These are phyloP conservation scores for Dorcus parallelipipedus DNA, from an alignment of 2,888 invertebrate genomes.

Conservation along the genomic window DNA sequence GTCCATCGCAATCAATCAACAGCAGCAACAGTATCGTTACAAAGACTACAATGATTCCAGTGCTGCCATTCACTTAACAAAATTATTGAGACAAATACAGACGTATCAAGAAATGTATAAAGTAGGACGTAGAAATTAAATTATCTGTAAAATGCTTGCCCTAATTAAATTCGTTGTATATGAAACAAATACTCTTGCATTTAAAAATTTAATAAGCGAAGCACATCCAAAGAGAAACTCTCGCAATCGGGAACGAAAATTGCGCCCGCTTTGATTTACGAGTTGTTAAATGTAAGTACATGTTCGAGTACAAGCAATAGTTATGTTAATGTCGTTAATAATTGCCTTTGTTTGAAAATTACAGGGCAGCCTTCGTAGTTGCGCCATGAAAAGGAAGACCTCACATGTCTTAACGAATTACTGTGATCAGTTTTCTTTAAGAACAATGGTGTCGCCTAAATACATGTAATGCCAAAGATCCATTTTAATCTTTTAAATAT, in stretches of 20 bases:
- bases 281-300: constrained; percentile 22
- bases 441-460: constrained; percentile 20
- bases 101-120: constrained; percentile 37
- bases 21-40: constrained; percentile 16
- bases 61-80: constrained; percentile 44
- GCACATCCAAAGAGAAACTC: too few species aligned
- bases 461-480: too few species aligned
- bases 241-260: too few species aligned
- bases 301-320: constrained; percentile 20
- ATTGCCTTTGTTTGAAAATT: constrained; percentile 20
- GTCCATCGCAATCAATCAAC: constrained; percentile 25
- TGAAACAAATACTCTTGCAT: too few species aligned
- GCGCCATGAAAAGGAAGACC: constrained; percentile 20
- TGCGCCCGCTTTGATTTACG: constrained; percentile 18
- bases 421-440: constrained; percentile 13
- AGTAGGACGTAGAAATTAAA: constrained; percentile 19
- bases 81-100: constrained; percentile 46
- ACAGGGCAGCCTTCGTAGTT: constrained; percentile 20
- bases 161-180: too few species aligned
- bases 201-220: too few species aligned
- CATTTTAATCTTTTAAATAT: too few species aligned
- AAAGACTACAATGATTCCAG: constrained; percentile 37
- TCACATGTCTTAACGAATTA: constrained; percentile 16
- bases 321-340: constrained; percentile 16
- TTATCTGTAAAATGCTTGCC: constrained; percentile 1